phyloP scores from a whole-genome alignment of 2,113 vertebrate species.

The Camelus bactrianus region DNA sequence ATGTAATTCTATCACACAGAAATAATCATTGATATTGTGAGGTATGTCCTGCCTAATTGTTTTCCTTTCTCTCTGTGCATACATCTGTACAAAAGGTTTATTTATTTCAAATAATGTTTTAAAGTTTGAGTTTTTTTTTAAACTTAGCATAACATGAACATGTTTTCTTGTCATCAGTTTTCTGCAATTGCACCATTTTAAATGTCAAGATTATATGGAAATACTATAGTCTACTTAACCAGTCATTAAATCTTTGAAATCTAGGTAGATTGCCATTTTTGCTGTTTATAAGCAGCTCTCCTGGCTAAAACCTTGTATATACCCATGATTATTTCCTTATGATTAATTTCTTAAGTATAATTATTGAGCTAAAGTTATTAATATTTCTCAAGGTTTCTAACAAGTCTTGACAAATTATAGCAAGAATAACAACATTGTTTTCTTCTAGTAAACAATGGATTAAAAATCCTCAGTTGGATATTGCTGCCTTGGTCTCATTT shows the following conservation, averaged over 20 bases:
- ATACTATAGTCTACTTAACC: not conserved
- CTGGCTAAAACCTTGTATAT: not conserved
- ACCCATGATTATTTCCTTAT: not conserved
- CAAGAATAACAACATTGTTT: not conserved
- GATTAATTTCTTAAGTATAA: not conserved
- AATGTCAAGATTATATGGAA: not conserved
- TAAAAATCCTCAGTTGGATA: not conserved
- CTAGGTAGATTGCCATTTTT: not conserved
- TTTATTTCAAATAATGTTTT: not conserved
- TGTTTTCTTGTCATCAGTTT: not conserved
- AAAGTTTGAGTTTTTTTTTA: not conserved
- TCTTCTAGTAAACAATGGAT: not conserved
- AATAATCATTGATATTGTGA: not conserved
- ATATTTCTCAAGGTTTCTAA: slow-evolving; percentile 27
- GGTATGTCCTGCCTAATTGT: not conserved
- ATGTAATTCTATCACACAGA: not conserved
- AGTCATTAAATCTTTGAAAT: not conserved
- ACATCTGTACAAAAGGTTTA: not conserved
- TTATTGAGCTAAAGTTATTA: not conserved
- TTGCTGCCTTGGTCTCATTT: not conserved
- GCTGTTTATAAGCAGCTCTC: not conserved
- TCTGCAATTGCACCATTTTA: not conserved
- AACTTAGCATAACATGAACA: not conserved
- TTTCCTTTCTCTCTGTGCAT: fast-evolving
- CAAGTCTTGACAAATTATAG: not conserved